Percentiles rank a stretch among this genome's conserved stretches.
These are phyloP conservation scores for Coenobita brevimanus DNA, from an alignment of 1,140 invertebrate species.

Conservation along the genomic window DNA sequence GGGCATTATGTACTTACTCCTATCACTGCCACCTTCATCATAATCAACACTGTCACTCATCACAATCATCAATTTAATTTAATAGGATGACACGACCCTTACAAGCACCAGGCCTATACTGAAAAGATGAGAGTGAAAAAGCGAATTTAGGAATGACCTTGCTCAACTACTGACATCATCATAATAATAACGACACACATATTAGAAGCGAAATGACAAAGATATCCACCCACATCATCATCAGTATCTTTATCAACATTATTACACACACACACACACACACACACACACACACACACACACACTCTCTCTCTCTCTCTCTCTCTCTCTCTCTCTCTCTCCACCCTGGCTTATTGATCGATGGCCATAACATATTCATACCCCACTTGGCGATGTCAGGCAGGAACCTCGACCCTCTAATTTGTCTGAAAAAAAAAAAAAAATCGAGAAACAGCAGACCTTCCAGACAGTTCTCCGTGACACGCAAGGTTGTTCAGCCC, in stretches of 20 bases:
- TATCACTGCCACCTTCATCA: background rate
- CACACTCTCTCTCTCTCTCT: background rate
- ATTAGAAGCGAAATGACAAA: background rate
- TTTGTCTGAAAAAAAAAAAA: background rate
- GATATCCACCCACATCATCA: constrained; percentile 12
- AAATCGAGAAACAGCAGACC: no score
- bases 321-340: constrained; percentile 7
- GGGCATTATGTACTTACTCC: background rate
- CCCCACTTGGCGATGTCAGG: background rate
- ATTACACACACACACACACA: constrained; percentile 20
- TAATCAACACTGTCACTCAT: background rate
- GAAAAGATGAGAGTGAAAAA: no score
- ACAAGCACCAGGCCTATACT: no score
- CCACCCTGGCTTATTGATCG: background rate
- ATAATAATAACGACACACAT: background rate
- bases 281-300: constrained; percentile 1
- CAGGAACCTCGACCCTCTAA: background rate
- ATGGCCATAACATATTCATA: background rate
- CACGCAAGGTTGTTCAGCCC: no score
- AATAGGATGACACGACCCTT: no score
- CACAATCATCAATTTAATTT: no score
- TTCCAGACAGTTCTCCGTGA: no score
- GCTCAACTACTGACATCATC: background rate
- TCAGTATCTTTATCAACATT: background rate
- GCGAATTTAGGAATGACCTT: no score